phyloP scores from a whole-genome alignment of 2,888 invertebrate species.

The Ethmia dodecea region DNA sequence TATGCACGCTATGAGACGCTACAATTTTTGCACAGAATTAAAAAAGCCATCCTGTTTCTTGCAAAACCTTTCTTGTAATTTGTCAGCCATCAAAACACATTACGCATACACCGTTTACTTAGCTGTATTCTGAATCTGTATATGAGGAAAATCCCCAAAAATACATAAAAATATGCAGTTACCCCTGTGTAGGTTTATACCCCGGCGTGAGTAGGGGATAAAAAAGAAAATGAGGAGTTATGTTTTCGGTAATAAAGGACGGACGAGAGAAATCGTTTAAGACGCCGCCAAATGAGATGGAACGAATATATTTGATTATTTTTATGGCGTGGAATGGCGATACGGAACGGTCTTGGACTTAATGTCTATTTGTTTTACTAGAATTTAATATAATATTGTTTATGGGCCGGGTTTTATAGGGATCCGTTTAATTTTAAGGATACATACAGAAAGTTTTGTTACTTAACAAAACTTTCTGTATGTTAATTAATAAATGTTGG shows the following conservation, averaged over 20 bases:
- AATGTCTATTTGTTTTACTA: constrained; percentile 71
- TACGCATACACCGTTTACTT: too few species aligned
- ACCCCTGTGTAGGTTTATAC: constrained; percentile 58
- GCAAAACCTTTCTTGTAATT: too few species aligned
- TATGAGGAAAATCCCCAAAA: constrained; percentile 36
- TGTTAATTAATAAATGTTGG: too few species aligned
- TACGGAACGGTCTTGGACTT: constrained; percentile 53
- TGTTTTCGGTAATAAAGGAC: constrained; percentile 77
- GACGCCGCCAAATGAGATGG: constrained; percentile 76
- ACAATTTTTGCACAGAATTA: too few species aligned
- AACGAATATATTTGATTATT: constrained; percentile 78
- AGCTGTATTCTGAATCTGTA: too few species aligned
- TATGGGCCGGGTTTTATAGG: constrained; percentile 38
- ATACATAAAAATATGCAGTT: constrained; percentile 70
- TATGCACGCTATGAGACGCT: too few species aligned
- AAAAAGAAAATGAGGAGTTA: constrained; percentile 78
- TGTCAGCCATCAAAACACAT: too few species aligned
- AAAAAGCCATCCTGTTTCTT: too few species aligned
- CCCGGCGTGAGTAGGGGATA: constrained; percentile 69
- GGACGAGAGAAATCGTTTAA: constrained; percentile 78
- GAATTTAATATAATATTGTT: constrained; percentile 59
- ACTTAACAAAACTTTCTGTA: too few species aligned
- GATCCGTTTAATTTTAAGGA: constrained; percentile 26
- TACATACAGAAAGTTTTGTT: too few species aligned
- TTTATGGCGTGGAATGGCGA: constrained; percentile 73